Conservation (phyloP, 2,797 vertebrate genomes). For the Typhlichthys subterraneus region DNA sequence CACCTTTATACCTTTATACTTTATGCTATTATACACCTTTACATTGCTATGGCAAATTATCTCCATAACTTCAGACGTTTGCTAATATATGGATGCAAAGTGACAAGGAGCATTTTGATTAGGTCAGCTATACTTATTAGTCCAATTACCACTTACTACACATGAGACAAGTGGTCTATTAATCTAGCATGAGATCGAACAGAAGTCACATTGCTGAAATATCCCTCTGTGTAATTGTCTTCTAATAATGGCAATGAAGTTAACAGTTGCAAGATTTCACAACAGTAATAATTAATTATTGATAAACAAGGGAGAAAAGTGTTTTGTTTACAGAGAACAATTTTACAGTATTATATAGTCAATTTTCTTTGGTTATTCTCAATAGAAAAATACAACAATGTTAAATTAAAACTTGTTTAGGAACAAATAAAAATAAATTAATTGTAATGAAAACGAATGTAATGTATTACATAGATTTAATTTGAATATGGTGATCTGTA, state of each 20-base stretch:
- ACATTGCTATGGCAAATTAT: conserved; percentile 27
- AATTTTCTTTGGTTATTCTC: background rate
- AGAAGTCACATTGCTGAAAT: conserved; percentile 27
- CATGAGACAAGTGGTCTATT: conserved; percentile 35
- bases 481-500: too few relatives aligned
- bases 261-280: conserved; percentile 23
- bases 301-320: conserved; percentile 17
- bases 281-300: conserved; percentile 6
- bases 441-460: too few relatives aligned
- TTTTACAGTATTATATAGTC: background rate
- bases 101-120: conserved; percentile 46
- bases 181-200: conserved; percentile 24
- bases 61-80: conserved; percentile 31
- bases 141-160: conserved; percentile 46
- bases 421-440: too few relatives aligned
- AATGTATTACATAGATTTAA: too few relatives aligned
- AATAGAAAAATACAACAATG: too few relatives aligned
- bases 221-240: conserved; percentile 32
- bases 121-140: conserved; percentile 50
- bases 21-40: conserved; percentile 2
- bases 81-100: conserved; percentile 46
- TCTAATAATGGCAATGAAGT: conserved; percentile 30
- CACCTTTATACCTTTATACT: conserved; percentile 3
- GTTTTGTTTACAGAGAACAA: background rate
- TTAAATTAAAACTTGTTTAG: too few relatives aligned